These are phyloP conservation scores for Enteromius thamalakanensis DNA, from an alignment of 2,797 vertebrate genomes.

Conservation along the genomic window DNA sequence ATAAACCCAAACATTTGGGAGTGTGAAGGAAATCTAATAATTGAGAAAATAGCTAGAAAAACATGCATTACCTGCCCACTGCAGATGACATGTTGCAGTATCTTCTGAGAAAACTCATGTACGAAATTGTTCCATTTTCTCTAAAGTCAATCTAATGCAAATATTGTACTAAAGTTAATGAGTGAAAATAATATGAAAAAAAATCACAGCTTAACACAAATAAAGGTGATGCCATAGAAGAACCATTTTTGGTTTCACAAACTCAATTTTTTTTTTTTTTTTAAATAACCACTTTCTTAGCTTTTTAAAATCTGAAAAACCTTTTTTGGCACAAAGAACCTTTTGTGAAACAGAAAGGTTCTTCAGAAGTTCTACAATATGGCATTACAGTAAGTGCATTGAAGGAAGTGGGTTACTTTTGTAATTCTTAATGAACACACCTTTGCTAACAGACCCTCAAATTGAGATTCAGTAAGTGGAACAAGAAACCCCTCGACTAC, in stretches of 20 bases:
- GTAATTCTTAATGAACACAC: constrained; percentile 60
- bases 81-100: constrained; percentile 52
- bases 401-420: neutral
- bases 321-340: too few relatives aligned
- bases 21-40: neutral
- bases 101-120: constrained; percentile 56
- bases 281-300: too few relatives aligned
- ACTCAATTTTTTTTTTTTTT: too few relatives aligned
- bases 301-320: too few relatives aligned
- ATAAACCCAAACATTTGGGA: neutral
- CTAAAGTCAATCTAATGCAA: constrained; percentile 49
- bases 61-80: constrained; percentile 42
- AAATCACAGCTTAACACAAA: neutral
- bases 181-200: neutral
- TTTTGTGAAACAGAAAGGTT: too few relatives aligned
- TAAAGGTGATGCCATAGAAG: too few relatives aligned
- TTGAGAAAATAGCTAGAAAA: neutral
- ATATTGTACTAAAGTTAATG: neutral
- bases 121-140: constrained; percentile 54
- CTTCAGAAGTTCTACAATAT: neutral
- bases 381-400: neutral
- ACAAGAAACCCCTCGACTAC: constrained; percentile 69
- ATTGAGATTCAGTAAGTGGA: constrained; percentile 69
- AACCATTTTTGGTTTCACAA: too few relatives aligned
- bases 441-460: constrained; percentile 70